A percentile compares a stretch with the other conserved stretches of the same genome.
Conservation (phyloP, 2,113 vertebrate genomes). For the Poecilia latipinna region DNA sequence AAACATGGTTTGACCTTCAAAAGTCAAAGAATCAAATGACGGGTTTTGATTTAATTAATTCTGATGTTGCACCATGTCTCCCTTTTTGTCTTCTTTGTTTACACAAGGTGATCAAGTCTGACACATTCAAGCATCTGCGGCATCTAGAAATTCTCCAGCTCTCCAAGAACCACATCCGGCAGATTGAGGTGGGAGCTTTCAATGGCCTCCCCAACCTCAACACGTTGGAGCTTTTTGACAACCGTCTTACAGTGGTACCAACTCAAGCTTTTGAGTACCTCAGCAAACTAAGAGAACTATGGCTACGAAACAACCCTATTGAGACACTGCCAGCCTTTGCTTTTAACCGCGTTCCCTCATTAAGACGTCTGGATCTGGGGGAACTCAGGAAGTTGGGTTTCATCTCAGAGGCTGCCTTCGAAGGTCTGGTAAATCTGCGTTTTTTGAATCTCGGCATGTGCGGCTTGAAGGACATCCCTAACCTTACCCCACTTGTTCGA, state of each 20-base stretch:
- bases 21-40: not conserved
- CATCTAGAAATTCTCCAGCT: constrained; percentile 98
- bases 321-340: constrained; percentile 94
- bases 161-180: constrained; percentile 93
- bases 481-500: constrained; percentile 88
- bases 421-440: constrained; percentile 92
- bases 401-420: constrained; percentile 96
- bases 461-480: constrained; percentile 95
- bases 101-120: constrained; percentile 89
- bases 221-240: constrained; percentile 96
- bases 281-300: constrained; percentile 94
- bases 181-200: constrained; percentile 97
- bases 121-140: constrained; percentile 95
- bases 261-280: constrained; percentile 97
- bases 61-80: constrained; percentile 25
- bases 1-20: constrained; percentile 39
- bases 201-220: constrained; percentile 97
- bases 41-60: constrained; percentile 10
- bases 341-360: constrained; percentile 95
- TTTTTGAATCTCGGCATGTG: constrained; percentile 98
- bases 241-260: constrained; percentile 92
- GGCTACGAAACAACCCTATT: constrained; percentile 96
- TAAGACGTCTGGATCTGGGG: constrained; percentile 91
- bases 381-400: constrained; percentile 94
- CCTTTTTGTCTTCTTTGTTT: constrained; percentile 35